phyloP scores from a whole-genome alignment of 2,797 vertebrate species.

The Poecilia gillii region DNA sequence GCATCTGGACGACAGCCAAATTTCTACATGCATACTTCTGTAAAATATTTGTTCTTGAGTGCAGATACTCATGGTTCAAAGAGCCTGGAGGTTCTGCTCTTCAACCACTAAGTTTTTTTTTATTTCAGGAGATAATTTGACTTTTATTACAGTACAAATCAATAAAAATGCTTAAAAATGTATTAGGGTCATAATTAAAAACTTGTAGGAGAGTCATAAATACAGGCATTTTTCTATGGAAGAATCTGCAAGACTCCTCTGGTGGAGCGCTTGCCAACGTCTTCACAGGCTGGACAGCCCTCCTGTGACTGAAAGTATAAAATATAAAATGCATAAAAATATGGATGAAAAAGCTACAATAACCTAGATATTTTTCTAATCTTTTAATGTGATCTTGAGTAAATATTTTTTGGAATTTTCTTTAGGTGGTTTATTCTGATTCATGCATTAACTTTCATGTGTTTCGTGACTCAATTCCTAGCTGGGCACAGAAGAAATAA shows the following conservation, averaged over 20 bases:
- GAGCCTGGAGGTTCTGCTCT: slow-evolving; percentile 9
- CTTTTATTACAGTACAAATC: slow-evolving; percentile 12
- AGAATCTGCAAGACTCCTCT: background rate
- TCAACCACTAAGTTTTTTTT: background rate
- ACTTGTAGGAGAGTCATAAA: background rate
- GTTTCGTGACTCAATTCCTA: background rate
- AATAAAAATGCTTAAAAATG: too few species aligned
- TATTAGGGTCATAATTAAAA: too few species aligned
- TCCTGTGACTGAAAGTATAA: background rate
- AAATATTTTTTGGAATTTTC: background rate
- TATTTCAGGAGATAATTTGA: too few species aligned
- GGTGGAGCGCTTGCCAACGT: background rate
- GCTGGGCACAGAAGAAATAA: too few species aligned
- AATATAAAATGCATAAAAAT: background rate
- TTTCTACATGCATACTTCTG: background rate
- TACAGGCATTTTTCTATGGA: background rate
- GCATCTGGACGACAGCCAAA: background rate
- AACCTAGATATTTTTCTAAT: background rate
- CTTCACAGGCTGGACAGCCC: background rate
- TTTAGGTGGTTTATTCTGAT: background rate
- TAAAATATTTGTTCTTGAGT: slow-evolving; percentile 18
- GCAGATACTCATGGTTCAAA: slow-evolving; percentile 8
- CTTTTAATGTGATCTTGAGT: background rate
- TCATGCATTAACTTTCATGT: background rate
- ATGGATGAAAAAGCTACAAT: background rate